These are phyloP conservation scores for Chydorus sphaericus DNA, from an alignment of 2,888 invertebrate species.

Conservation along the genomic window DNA sequence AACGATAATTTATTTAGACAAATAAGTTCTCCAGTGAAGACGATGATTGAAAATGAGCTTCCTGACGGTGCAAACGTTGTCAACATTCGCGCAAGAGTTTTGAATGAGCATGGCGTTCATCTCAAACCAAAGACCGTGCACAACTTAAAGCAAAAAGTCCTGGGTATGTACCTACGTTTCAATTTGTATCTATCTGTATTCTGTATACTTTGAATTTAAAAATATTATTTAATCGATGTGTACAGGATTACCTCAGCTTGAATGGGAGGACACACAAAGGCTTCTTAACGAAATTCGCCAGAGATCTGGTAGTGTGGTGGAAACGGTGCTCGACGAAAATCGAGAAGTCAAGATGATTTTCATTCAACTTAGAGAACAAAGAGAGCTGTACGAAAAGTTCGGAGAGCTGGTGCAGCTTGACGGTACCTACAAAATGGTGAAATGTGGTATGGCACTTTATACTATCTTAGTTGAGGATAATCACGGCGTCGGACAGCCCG, in stretches of 20 bases:
- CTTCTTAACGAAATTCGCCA: neutral
- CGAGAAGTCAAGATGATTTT: neutral
- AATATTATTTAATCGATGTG: neutral
- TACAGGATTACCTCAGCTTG: neutral
- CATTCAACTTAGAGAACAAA: neutral
- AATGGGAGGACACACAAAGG: neutral
- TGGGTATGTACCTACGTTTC: neutral
- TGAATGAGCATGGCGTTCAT: neutral
- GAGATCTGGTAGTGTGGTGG: neutral
- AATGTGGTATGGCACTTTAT: constrained; percentile 1
- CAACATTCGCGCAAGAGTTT: neutral
- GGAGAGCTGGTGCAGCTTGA: neutral
- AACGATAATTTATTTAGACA: too few relatives aligned
- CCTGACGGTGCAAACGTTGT: neutral
- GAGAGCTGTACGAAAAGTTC: neutral
- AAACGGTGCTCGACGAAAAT: neutral
- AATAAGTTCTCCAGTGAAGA: too few relatives aligned
- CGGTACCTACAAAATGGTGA: neutral
- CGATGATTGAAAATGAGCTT: neutral
- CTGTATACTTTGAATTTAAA: neutral
- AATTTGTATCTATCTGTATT: neutral
- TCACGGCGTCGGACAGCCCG: neutral
- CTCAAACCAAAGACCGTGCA: neutral
- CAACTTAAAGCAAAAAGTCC: neutral
- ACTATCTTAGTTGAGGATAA: neutral